Evolutionary conservation across 2,113 vertebrate genomes (phyloP).

Genomic region (Notiomystis cincta): DNA sequence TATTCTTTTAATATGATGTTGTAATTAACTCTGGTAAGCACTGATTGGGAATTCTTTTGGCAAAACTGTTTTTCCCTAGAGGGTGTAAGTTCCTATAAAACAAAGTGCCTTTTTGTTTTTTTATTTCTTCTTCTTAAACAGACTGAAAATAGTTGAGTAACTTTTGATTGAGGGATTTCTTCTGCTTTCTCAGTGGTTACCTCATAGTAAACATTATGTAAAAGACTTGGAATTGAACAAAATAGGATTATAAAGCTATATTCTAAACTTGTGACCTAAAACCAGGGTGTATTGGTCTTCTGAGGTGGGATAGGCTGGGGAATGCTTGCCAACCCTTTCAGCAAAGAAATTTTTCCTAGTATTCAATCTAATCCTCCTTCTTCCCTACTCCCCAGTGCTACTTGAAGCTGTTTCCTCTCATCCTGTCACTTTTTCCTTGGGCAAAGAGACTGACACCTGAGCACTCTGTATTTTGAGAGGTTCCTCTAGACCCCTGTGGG

Average conservation of each 20-base stretch:
- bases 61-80: not conserved
- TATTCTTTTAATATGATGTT: not conserved
- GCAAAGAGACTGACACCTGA: not conserved
- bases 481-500: not conserved
- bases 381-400: not conserved
- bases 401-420: not conserved
- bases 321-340: not conserved
- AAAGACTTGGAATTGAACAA: not conserved
- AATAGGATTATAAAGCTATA: not conserved
- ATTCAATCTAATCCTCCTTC: not conserved
- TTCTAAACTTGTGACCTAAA: not conserved
- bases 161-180: not conserved
- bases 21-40: constrained; percentile 8
- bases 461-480: not conserved
- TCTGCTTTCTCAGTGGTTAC: not conserved
- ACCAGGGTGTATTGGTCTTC: not conserved
- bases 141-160: not conserved
- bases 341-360: not conserved
- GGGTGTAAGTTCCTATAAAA: not conserved
- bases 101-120: not conserved
- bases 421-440: not conserved
- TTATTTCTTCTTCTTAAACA: not conserved
- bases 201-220: not conserved
- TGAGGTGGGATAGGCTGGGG: not conserved
- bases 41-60: not conserved